Evolutionary conservation across 2,113 vertebrate genomes (phyloP).

Genomic region (Entosphenus tridentatus): DNA sequence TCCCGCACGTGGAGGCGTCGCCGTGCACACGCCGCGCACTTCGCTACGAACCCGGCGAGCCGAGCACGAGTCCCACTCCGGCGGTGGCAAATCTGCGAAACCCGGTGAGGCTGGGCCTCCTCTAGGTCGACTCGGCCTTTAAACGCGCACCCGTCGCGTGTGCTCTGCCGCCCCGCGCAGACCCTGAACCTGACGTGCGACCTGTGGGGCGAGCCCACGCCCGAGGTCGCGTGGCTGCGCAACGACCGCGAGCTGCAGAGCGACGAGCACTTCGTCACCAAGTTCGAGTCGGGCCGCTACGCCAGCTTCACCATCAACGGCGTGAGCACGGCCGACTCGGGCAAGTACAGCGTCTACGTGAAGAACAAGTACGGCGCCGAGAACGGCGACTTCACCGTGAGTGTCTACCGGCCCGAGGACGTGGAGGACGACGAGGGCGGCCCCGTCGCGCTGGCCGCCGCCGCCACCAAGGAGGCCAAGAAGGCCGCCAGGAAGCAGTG

Average conservation of each 20-base stretch:
- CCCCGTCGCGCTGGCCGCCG: too few relatives aligned
- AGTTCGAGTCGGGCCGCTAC: conserved; percentile 52
- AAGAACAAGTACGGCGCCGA: conserved; percentile 93
- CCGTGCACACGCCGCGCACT: too few relatives aligned
- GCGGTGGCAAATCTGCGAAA: too few relatives aligned
- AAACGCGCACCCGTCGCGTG: background rate
- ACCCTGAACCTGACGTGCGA: conserved; percentile 83
- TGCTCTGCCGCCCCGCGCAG: conserved; percentile 20
- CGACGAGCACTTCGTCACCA: conserved; percentile 50
- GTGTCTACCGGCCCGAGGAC: conserved; percentile 73
- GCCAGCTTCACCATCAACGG: conserved; percentile 58
- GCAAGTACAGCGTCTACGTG: conserved; percentile 85
- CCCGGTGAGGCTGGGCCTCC: too few relatives aligned
- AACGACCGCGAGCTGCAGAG: conserved; percentile 52
- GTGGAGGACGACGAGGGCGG: conserved; percentile 19
- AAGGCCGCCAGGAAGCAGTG: too few relatives aligned
- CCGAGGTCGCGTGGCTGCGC: conserved; percentile 85
- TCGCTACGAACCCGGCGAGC: too few relatives aligned
- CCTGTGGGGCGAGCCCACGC: conserved; percentile 67
- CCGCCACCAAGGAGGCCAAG: too few relatives aligned
- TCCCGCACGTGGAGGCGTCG: too few relatives aligned
- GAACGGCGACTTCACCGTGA: conserved; percentile 85
- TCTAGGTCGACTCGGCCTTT: too few relatives aligned
- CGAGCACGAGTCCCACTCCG: too few relatives aligned
- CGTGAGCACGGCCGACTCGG: conserved; percentile 52